Evolutionary conservation across 2,797 vertebrate species (phyloP).

Genomic region (Pterois miles): DNA sequence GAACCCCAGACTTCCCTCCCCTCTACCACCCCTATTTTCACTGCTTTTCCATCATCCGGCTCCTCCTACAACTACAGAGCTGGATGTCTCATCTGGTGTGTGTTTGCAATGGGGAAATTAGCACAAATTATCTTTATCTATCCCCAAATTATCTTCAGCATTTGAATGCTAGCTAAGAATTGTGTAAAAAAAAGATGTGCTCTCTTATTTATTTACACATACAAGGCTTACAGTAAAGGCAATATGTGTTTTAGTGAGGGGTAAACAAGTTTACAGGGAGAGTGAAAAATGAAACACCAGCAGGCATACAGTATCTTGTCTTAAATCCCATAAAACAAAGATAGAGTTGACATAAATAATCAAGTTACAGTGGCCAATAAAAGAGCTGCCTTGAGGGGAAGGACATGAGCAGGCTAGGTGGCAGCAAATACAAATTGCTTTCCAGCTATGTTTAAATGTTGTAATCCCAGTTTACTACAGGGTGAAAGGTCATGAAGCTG

Average conservation of each 20-base stretch:
- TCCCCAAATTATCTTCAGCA: not conserved
- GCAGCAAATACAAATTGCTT: conserved; percentile 28
- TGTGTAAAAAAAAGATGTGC: conserved; percentile 25
- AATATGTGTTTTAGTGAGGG: not conserved
- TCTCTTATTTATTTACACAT: not conserved
- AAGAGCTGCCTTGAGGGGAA: conserved; percentile 4
- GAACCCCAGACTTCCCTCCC: conserved; percentile 66
- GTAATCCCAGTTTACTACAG: conserved; percentile 15
- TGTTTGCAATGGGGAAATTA: conserved; percentile 10
- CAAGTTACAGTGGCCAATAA: conserved; percentile 40
- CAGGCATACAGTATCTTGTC: not conserved
- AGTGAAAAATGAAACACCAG: conserved; percentile 7
- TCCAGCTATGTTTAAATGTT: conserved; percentile 35
- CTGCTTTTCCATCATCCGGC: conserved; percentile 53
- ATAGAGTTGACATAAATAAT: conserved; percentile 38
- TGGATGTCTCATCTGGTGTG: conserved; percentile 31
- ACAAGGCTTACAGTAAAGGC: not conserved
- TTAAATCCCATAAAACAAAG: conserved; percentile 10
- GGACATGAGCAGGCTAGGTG: conserved; percentile 4
- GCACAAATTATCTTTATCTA: conserved; percentile 13
- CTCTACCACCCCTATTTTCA: conserved; percentile 49
- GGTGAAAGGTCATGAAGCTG: conserved; percentile 22
- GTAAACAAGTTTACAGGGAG: not conserved
- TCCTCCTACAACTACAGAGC: conserved; percentile 49
- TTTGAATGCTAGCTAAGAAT: conserved; percentile 1